Evolutionary conservation across 2,797 vertebrate species (phyloP), one percentile per base, ranked within the genome.

Genomic region (Babyrousa celebensis): DNA sequence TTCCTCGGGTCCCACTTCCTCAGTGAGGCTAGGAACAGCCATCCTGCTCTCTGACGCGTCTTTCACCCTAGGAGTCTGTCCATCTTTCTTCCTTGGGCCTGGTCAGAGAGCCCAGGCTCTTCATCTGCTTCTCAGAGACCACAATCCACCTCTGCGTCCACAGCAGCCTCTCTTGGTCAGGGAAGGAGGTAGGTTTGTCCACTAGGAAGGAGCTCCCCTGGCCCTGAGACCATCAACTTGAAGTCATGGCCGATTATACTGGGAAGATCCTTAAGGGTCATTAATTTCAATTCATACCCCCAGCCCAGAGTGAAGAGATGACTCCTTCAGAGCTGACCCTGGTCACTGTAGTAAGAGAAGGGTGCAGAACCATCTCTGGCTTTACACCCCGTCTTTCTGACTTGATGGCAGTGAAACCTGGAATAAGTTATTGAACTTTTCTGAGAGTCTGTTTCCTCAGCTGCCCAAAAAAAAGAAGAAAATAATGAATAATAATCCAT

Each of bases 71-170:
- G 32, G 6, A 29, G 5, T 40, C 27, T 77, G 10, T 67, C 36
- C 20, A 0, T n/a, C 71, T 58, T 16, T 62, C 74, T 52, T 63
- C 52, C 58, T 60, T 29, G 32, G 36, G 4, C 40, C 71, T 29
- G 12, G 18, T 48, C 5, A 71, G 68, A 85, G 14, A 74, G 52
- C 25, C 79, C 65, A 21, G 3, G 6, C n/a, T 84, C 84, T 77
- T 18, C 67, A 15, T 60, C 74, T 32, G 36, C 48, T 82, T 63
- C 72, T 63, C 3, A 0, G 11, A 58, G 17, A 84, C 29, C 16
- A 0, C 0, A 0, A 1, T 23, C 5, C 8, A 32, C 12, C 29
- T 60, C 10, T 60, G 3, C 3, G 4, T 65, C 20, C 48, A 4
- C 14, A 25, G 25, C 36, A 27, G 72, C 40, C 84, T 40, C 27